Base-by-base conservation (phyloP, 2,888 invertebrate species). In the Molanna angustata region DNA sequence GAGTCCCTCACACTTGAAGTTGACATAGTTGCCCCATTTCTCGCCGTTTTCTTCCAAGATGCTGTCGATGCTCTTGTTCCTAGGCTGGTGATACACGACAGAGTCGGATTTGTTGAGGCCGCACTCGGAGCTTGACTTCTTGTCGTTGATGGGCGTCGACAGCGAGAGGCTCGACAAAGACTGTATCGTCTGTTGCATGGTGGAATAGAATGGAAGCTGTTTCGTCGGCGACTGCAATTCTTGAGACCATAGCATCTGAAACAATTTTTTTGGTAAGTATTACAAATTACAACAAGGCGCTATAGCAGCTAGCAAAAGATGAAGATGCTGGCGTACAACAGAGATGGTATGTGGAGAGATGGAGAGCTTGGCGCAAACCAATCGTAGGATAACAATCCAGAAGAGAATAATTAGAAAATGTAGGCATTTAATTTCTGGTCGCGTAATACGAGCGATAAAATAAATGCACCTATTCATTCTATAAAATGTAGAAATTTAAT, bases 171-270 rank as follows among this genome's bases (percentile, higher is more conserved):
- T 69, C 17, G 69, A 67, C 60, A 72, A 69, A 32, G 73, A 69
- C 54, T 72, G 63, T 57, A 71, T 66, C 59, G 69, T 62, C 64
- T 70, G 62, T 57, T 68, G 64, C 59, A 68, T 64, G 60, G 74
- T 60, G 62, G 70, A 64, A 66, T 62, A 71, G 62, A 69, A 72
- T 63, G 61, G 69, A 66, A 65, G 73, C 61, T 71, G 71, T 27
- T 71, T 66, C 37, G 73, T 67, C 49, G 73, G 70, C 49, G 58
- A 42, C 45, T 60, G 56, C 35, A 72, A 64, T 52, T 79, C 79
- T 37, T 80, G 78, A 32, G 79, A 73, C 80, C 80, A 81, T 67
- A 78, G 76, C 58, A 76, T 76, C 80, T 80, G 70, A 20, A 72
- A 72, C n/a, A n/a, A n/a, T n/a, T n/a, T n/a, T n/a, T n/a, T n/a